Evolutionary conservation across 2,113 vertebrate genomes (phyloP).

Genomic region (Leptocoma aspasia): DNA sequence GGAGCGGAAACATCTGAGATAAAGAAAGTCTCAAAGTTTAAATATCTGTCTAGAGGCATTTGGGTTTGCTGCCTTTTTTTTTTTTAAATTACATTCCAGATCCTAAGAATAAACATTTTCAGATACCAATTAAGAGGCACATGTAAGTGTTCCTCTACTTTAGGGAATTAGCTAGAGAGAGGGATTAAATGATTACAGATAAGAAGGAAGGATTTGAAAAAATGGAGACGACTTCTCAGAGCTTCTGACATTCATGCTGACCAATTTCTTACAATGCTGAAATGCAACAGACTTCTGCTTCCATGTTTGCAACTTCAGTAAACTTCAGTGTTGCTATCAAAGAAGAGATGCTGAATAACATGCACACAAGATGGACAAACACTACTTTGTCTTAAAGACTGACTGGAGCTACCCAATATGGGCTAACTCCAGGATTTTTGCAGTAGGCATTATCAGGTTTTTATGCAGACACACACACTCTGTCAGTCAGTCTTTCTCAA

Average conservation of each 20-base stretch:
- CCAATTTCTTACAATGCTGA: not conserved
- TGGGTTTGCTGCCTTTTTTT: not conserved
- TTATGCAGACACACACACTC: rapidly evolving
- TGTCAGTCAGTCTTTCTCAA: not conserved
- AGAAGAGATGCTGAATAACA: not conserved
- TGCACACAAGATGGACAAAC: not conserved
- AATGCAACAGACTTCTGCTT: not conserved
- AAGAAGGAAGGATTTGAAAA: not conserved
- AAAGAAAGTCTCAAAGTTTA: not conserved
- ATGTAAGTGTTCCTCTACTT: not conserved
- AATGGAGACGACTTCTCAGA: not conserved
- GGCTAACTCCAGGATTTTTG: not conserved
- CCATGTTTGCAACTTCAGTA: not conserved
- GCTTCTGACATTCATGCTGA: not conserved
- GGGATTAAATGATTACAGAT: not conserved
- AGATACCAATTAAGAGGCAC: not conserved
- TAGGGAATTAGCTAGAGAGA: not conserved
- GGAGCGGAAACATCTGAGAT: not conserved
- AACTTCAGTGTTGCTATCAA: not conserved
- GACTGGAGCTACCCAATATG: not conserved
- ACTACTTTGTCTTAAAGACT: not conserved
- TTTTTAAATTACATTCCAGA: not conserved
- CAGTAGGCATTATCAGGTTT: not conserved
- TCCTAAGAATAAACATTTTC: not conserved
- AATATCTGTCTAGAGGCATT: not conserved